Conservation (phyloP, 2,113 vertebrate species). For the Pontoporia blainvillei region DNA sequence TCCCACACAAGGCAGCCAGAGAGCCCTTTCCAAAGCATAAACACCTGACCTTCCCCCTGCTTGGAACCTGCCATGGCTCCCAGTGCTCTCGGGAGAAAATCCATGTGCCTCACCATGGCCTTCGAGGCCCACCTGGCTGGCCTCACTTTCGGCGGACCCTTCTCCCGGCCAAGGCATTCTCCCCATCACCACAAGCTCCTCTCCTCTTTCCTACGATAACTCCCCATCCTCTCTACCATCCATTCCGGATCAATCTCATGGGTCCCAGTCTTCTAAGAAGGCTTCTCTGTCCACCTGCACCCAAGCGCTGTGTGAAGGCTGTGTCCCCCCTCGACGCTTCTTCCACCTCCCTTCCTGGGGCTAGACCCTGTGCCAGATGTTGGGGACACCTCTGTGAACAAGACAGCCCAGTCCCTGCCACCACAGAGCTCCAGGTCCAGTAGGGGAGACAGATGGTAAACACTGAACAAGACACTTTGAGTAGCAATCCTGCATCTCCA, state of each 20-base stretch:
- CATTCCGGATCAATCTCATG: neutral
- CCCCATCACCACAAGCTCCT: no score
- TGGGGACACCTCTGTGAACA: neutral
- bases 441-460: neutral
- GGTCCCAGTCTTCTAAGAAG: neutral
- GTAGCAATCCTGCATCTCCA: fast-evolving
- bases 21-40: neutral
- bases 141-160: neutral
- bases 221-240: neutral
- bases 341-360: neutral
- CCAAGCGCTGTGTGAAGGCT: neutral
- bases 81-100: neutral
- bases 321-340: neutral
- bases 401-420: neutral
- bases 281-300: neutral
- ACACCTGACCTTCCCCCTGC: neutral
- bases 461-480: neutral
- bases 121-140: neutral
- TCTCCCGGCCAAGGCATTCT: neutral
- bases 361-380: neutral
- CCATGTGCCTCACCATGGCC: fast-evolving
- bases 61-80: neutral
- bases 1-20: neutral
- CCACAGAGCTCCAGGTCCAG: neutral
- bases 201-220: neutral